Base-by-base conservation (phyloP, 2,888 invertebrate species). In the Drosophila rubida region DNA sequence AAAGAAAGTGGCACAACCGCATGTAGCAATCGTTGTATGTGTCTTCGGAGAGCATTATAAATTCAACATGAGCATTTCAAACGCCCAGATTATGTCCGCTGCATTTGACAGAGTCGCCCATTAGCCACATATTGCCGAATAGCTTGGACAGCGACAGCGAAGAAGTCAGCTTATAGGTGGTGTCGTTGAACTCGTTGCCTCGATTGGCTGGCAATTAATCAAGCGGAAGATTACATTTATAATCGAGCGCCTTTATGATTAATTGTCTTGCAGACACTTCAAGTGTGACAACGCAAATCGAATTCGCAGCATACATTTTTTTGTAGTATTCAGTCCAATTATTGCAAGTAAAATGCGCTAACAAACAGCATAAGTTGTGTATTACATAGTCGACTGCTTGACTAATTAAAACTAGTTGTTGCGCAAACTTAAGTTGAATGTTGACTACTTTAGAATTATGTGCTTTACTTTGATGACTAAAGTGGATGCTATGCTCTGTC, bases 81-180 rank as follows among this genome's bases (percentile, higher is more conserved):
- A 83, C 77, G 70, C 80, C 75, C 73, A 81, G 75, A 73, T 75
- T 75, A 73, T 81, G 75, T 81, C 64, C 53, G 25, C 61, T 68
- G 71, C 49, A 66, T 64, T 70, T 75, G 69, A 30, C 62, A 65
- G 66, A 69, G 48, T 46, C 67, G 54, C 22, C 49, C 35, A 45
- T 61, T 60, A 57, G 49, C 32, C 54, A 50, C 45, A 69, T 57
- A 51, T 51, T 62, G 46, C 37, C 42, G 46, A 69, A 50, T 46
- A 25, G 35, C 19, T 19, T 13, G 27, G 44, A 49, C 39, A 30
- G 27, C 41, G 13, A 51, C 39, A 16, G 16, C 1, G 16, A 51
- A 41, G 27, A 27, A 27, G 16, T 16, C 25, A 16, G 27, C 13
- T 41, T 39, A 5, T 13, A 8, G 19, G 16, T 9, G 13, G 19